These are phyloP conservation scores for Scyliorhinus canicula DNA, from an alignment of 2,797 vertebrate species.

Conservation along the genomic window DNA sequence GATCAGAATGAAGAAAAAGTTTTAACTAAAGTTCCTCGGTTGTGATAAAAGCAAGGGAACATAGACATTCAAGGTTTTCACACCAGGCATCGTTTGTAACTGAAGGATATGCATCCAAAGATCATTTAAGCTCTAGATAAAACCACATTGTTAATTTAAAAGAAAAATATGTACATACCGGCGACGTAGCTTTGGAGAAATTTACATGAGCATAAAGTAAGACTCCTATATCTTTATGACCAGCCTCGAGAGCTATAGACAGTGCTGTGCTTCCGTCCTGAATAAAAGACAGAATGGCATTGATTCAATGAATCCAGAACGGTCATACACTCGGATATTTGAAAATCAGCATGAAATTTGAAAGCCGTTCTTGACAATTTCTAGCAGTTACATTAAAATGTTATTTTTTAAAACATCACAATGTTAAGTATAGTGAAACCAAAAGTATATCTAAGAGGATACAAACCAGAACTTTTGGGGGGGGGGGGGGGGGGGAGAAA, in stretches of 20 bases:
- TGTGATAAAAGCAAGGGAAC: background rate
- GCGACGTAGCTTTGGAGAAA: conserved; percentile 90
- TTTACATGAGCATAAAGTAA: conserved; percentile 91
- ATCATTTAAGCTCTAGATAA: background rate
- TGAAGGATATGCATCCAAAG: background rate
- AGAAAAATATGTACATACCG: conserved; percentile 61
- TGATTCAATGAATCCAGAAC: background rate
- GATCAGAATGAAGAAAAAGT: background rate
- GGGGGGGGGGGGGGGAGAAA: too few relatives aligned
- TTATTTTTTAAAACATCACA: background rate
- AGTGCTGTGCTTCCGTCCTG: conserved; percentile 92
- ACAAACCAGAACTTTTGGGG: background rate
- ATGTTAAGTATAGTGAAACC: background rate
- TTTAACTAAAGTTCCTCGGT: background rate
- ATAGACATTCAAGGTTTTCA: background rate
- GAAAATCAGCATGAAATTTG: background rate
- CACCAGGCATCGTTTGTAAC: background rate
- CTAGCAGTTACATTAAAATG: background rate
- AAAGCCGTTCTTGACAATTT: background rate
- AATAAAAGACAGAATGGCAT: conserved; percentile 29
- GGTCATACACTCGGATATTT: background rate
- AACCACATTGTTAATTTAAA: background rate
- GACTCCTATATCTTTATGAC: conserved; percentile 93
- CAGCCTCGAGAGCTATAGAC: conserved; percentile 93
- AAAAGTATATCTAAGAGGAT: background rate